Conservation (phyloP, 2,797 vertebrate species). For the Pristis pectinata region DNA sequence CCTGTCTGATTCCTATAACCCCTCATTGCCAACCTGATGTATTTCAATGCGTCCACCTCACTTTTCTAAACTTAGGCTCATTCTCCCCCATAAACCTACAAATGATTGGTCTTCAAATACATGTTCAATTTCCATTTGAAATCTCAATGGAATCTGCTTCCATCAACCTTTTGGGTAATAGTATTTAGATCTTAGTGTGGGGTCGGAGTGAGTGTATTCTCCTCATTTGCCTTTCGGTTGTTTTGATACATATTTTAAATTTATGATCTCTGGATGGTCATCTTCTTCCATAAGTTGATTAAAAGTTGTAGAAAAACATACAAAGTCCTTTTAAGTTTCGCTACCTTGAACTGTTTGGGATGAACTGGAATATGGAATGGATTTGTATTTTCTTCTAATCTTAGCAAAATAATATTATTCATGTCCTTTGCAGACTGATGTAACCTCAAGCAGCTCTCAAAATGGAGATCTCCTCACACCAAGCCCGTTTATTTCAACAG, state of each 20-base stretch:
- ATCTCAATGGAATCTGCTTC: not conserved
- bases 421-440: not conserved
- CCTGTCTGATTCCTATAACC: too few relatives aligned
- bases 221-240: not conserved
- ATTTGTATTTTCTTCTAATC: not conserved
- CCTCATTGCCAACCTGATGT: too few relatives aligned
- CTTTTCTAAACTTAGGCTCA: too few relatives aligned
- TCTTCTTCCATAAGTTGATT: not conserved
- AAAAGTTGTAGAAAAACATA: not conserved
- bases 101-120: not conserved
- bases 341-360: not conserved
- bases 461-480: conserved; percentile 88
- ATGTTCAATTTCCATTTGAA: not conserved
- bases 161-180: not conserved
- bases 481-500: conserved; percentile 82
- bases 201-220: not conserved
- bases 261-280: too few relatives aligned
- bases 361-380: not conserved
- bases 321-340: not conserved
- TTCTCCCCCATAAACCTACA: not conserved
- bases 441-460: not conserved
- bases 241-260: not conserved
- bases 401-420: not conserved
- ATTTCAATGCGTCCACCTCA: too few relatives aligned
- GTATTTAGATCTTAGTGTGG: not conserved